phyloP scores from a whole-genome alignment of 2,888 invertebrate species.

The Strigamia maritima region DNA sequence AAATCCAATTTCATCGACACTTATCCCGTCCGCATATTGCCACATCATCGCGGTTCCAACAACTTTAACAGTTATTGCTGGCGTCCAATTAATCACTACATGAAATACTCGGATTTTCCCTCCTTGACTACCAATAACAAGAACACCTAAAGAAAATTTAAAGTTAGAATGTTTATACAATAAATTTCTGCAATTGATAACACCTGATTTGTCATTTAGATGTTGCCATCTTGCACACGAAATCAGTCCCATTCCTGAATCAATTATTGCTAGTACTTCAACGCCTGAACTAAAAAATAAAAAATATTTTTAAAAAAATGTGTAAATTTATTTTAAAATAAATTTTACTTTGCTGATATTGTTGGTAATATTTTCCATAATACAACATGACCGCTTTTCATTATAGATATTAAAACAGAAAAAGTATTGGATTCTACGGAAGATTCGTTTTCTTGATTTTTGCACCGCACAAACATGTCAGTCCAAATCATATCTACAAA shows the following conservation, averaged over 20 bases:
- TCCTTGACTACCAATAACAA: background rate
- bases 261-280: background rate
- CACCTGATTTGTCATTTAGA: background rate
- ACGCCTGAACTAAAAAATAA: background rate
- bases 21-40: background rate
- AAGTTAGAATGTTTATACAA: no score
- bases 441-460: background rate
- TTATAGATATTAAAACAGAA: background rate
- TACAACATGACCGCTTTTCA: constrained; percentile 34
- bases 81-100: background rate
- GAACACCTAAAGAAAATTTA: background rate
- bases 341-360: background rate
- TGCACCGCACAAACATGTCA: background rate
- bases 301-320: no score
- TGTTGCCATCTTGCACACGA: background rate
- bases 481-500: constrained; percentile 32
- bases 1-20: background rate
- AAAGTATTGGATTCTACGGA: background rate
- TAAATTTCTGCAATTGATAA: no score
- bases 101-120: constrained; percentile 4
- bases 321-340: background rate
- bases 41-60: background rate
- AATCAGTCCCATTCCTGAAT: background rate
- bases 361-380: constrained; percentile 19
- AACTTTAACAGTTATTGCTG: background rate